Conservation (phyloP, 2,113 vertebrate species). For the Cettia cetti region DNA sequence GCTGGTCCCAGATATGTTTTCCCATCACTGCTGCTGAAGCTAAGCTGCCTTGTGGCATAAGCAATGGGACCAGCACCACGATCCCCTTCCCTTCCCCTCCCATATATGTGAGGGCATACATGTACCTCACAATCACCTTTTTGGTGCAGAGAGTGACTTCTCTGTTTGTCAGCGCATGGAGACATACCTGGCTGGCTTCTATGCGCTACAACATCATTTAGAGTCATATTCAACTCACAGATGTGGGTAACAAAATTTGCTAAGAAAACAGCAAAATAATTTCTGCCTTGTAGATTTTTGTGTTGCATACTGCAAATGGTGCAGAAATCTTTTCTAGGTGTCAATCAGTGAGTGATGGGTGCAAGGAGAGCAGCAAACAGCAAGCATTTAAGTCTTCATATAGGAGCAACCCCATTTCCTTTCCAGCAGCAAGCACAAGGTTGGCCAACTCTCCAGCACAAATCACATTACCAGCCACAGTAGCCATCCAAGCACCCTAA, state of each 20-base stretch:
- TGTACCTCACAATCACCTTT: background rate
- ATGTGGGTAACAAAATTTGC: background rate
- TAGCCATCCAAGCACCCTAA: background rate
- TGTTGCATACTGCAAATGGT: background rate
- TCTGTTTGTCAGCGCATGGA: background rate
- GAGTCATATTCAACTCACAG: background rate
- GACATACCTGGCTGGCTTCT: background rate
- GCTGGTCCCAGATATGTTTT: background rate
- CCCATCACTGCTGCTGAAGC: background rate
- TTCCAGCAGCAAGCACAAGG: background rate
- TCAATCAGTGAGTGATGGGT: background rate
- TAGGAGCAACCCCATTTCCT: background rate
- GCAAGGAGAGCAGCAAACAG: background rate
- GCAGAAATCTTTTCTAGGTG: background rate
- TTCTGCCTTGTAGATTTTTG: background rate
- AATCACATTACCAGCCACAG: background rate
- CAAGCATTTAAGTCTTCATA: background rate
- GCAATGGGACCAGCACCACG: rapidly evolving
- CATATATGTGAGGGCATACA: background rate
- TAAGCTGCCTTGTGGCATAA: background rate
- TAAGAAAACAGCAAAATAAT: background rate
- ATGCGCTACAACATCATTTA: background rate
- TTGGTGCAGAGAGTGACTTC: background rate
- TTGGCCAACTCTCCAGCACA: background rate
- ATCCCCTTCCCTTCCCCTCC: background rate